phyloP scores from a whole-genome alignment of 2,888 invertebrate genomes.

The Thereva unica region DNA sequence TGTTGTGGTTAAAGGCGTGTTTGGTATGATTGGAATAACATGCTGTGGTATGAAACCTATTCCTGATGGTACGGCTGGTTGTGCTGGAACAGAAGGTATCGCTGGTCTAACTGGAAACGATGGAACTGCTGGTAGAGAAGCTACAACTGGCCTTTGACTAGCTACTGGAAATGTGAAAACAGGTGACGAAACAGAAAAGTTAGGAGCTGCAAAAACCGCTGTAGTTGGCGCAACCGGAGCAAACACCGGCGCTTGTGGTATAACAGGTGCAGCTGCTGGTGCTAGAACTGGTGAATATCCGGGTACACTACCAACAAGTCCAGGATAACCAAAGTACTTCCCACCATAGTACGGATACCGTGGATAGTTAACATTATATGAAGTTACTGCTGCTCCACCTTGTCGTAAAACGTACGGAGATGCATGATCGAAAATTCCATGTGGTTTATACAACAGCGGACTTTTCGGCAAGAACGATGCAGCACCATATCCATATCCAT shows the following conservation, averaged over 20 bases:
- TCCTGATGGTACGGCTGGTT: slow-evolving; percentile 1
- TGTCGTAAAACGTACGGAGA: slow-evolving; percentile 30
- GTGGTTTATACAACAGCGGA: slow-evolving; percentile 3
- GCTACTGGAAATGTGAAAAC: background rate
- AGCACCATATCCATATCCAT: slow-evolving; percentile 24
- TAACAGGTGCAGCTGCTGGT: slow-evolving; percentile 5
- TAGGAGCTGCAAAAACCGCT: background rate
- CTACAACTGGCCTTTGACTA: slow-evolving; percentile 1
- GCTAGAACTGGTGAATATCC: slow-evolving; percentile 12
- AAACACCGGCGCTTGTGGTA: background rate
- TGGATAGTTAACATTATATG: slow-evolving; percentile 38
- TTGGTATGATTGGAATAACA: slow-evolving; percentile 9
- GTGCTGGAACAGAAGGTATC: slow-evolving; percentile 5
- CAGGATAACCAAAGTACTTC: slow-evolving; percentile 10
- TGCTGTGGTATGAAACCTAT: slow-evolving; percentile 1
- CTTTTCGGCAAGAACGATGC: slow-evolving; percentile 7
- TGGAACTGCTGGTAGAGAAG: slow-evolving; percentile 5
- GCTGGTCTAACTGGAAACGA: slow-evolving; percentile 10
- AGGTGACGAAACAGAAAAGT: background rate
- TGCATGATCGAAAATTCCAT: background rate
- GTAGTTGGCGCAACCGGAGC: background rate
- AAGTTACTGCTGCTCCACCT: slow-evolving; percentile 37
- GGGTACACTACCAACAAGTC: background rate
- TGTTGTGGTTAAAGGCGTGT: background rate
- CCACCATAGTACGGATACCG: slow-evolving; percentile 25